Base-by-base conservation (phyloP, 2,797 vertebrate genomes). In the Helicolenus hilgendorfi region DNA sequence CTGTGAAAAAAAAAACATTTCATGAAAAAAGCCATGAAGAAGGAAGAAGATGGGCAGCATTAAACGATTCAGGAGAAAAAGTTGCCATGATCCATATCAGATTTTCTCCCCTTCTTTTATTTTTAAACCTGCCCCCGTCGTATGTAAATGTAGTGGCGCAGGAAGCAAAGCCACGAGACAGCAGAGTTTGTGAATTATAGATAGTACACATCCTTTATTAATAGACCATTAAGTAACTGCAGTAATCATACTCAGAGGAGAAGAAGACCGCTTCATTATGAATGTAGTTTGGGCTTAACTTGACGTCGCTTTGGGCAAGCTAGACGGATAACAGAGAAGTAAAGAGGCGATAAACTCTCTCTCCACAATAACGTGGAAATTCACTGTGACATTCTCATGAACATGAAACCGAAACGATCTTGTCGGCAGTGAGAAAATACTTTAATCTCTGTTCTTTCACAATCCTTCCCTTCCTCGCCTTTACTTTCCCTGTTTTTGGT, bases 131-230 rank as follows among this genome's bases (percentile, higher is more conserved):
- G 1, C 49, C 70, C 13, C 24, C 63, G 77, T 26, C 0, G 8
- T 53, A 87, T 91, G 65, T 72, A 89, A 76, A 90, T 89, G 11
- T 20, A 0, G 41, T 4, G 29, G 63, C 59, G 68, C 69, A 83
- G 72, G 77, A 89, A 72, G 64, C 26, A 26, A 78, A 56, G 27
- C 73, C 31, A 70, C 56, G 18, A 84, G 67, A 78, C 29, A 4
- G 53, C 68, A 35, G 73, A 72, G 60, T 62, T 45, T 53, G 56
- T 93, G 67, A 89, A 92, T 89, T 87, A 92, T 91, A 86, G 62
- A 94, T 86, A 38, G 3, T 14, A 10, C 55, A 41, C 76, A 67
- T 90, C 36, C 53, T 82, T 87, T 87, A 89, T 88, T 88, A 74
- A 88, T 83, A 64, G 45, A 7, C 59, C 38, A 67, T 84, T 70